Percentiles rank a stretch among this genome's conserved stretches.
Conservation (phyloP, 1,140 invertebrate species). For the Nasonia vitripennis region DNA sequence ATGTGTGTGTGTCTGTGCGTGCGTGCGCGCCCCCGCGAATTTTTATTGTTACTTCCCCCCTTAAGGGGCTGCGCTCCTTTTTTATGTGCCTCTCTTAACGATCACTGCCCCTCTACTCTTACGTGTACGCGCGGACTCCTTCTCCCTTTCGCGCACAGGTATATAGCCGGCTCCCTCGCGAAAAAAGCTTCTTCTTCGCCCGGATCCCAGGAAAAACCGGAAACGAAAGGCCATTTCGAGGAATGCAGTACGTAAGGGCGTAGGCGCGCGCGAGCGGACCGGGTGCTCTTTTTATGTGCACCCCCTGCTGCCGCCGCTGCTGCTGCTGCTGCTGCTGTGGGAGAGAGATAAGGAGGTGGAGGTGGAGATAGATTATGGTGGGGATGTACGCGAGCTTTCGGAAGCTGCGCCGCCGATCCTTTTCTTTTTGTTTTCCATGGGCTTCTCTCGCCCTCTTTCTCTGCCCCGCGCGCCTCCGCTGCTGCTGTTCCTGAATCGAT, state of each 20-base stretch:
- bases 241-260: slow-evolving; percentile 33
- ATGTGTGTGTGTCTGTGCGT: neutral
- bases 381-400: neutral
- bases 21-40: slow-evolving; percentile 63
- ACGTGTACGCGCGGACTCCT: neutral
- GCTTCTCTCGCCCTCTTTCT: neutral
- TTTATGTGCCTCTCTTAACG: slow-evolving; percentile 61
- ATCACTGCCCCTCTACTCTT: slow-evolving; percentile 59
- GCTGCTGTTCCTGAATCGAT: slow-evolving; percentile 27
- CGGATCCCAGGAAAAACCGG: slow-evolving; percentile 43
- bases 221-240: slow-evolving; percentile 40
- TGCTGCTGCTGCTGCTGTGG: neutral
- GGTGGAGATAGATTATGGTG: neutral
- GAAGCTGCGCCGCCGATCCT: slow-evolving; percentile 11
- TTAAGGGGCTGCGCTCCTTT: slow-evolving; percentile 40
- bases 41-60: slow-evolving; percentile 73
- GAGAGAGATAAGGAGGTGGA: slow-evolving; percentile 17
- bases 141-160: slow-evolving; percentile 24
- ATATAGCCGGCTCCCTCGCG: slow-evolving; percentile 19
- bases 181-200: slow-evolving; percentile 23
- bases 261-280: neutral
- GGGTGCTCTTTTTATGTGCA: slow-evolving; percentile 16
- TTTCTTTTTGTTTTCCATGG: slow-evolving; percentile 34
- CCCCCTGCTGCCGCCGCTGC: neutral
- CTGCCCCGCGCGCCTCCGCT: neutral